Base-by-base conservation (phyloP, 2,888 invertebrate species). In the Teleogryllus oceanicus region DNA sequence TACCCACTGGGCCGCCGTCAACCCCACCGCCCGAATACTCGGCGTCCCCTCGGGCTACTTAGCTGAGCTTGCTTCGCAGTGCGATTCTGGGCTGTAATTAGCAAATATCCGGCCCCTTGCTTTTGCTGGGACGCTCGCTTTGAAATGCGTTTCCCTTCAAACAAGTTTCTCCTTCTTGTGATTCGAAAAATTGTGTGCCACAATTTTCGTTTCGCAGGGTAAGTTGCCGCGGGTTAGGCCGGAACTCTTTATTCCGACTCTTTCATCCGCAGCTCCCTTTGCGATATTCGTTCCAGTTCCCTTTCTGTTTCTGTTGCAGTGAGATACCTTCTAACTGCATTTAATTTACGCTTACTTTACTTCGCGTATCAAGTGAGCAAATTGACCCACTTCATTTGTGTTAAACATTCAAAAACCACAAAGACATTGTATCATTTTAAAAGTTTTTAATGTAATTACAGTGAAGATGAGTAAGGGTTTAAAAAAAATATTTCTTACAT, bases 121-220 rank as follows among this genome's bases (percentile, higher is more conserved):
- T n/a, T 62, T 62, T 4, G 62, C 37, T 8, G 13, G 5, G 62
- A 62, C 62, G 62, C 62, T 62, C n/a, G 16, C 62, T 62, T 16
- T 62, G 62, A 62, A 62, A 62, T 62, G 37, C 62, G 62, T 62
- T n/a, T 62, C 62, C 13, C 62, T 62, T 62, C 62, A 62, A 62
- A 62, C 16, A 16, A 62, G 16, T 37, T 37, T 10, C 62, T 18
- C n/a, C 13, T 62, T 62, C n/a, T n/a, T 62, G 62, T n/a, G 62
- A 13, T n/a, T 13, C 13, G 62, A 62, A 62, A 62, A 62, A 62
- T 37, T 12, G n/a, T 12, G 62, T 62, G 62, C n/a, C 62, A n/a
- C 62, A 62, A 62, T 62, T 62, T 62, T 62, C 62, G 62, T 62
- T 62, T 62, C 62, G 16, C 37, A 37, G 37, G n/a, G 13, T 62